Conservation (phyloP, 2,113 vertebrate species). For the Sorex araneus region DNA sequence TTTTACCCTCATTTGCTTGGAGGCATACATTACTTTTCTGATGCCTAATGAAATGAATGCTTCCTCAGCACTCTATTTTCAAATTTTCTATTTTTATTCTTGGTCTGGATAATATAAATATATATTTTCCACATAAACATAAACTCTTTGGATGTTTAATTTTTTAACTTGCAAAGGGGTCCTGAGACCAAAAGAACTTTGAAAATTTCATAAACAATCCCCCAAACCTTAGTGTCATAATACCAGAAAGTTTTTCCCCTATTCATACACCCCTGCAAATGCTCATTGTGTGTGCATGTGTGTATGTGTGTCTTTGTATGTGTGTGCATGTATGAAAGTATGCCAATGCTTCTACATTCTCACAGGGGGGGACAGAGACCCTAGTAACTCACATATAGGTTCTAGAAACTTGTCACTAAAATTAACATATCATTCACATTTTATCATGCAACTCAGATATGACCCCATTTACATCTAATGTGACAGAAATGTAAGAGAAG, state of each 20-base stretch:
- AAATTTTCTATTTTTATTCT: background rate
- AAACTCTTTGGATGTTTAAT: background rate
- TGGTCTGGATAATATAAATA: constrained; percentile 22
- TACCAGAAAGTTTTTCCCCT: background rate
- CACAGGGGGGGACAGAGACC: background rate
- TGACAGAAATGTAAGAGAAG: background rate
- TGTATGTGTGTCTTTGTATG: background rate
- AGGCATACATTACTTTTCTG: background rate
- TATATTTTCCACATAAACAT: background rate
- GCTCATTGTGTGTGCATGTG: no score
- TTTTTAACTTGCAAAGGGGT: no score
- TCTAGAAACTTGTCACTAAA: background rate
- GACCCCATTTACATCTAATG: background rate
- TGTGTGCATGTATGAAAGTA: background rate
- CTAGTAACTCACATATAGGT: background rate
- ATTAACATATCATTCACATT: background rate
- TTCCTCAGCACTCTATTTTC: background rate
- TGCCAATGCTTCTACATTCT: background rate
- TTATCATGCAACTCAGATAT: background rate
- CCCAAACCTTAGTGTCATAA: background rate
- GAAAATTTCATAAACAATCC: background rate
- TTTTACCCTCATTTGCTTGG: background rate
- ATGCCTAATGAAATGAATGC: background rate
- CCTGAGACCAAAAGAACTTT: background rate
- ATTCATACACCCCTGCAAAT: background rate